phyloP scores from a whole-genome alignment of 1,140 invertebrate genomes.

The Bombus waltoni region DNA sequence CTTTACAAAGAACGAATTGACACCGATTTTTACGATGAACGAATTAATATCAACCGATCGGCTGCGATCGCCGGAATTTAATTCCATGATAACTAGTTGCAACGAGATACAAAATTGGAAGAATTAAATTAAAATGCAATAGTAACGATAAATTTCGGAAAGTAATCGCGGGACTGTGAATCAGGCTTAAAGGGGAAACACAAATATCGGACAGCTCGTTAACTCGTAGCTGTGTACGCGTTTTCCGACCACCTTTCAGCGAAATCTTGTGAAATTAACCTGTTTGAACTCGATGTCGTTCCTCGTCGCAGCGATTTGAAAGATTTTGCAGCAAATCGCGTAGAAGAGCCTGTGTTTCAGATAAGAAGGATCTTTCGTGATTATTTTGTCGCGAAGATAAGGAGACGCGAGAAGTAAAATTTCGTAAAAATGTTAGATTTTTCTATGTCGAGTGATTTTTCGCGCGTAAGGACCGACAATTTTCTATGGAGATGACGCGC shows the following conservation, averaged over 20 bases:
- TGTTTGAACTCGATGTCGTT: neutral
- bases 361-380: neutral
- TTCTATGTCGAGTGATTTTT: too few species aligned
- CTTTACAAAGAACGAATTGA: neutral
- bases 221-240: neutral
- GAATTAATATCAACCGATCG: neutral
- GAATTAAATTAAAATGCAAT: neutral
- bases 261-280: slow-evolving; percentile 22
- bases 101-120: neutral
- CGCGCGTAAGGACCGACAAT: too few species aligned
- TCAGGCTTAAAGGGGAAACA: slow-evolving; percentile 31
- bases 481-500: too few species aligned
- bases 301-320: neutral
- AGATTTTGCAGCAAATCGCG: neutral
- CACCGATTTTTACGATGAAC: neutral
- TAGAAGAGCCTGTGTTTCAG: neutral
- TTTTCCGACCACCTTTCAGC: too few species aligned
- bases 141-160: neutral
- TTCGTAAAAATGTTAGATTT: too few species aligned
- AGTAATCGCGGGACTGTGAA: neutral
- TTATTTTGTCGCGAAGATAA: neutral
- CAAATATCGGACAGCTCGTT: neutral
- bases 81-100: neutral
- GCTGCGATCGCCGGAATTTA: neutral
- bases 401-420: neutral